Evolutionary conservation across 2,888 invertebrate species (phyloP).

Genomic region (Callyntrura guangdongensis): DNA sequence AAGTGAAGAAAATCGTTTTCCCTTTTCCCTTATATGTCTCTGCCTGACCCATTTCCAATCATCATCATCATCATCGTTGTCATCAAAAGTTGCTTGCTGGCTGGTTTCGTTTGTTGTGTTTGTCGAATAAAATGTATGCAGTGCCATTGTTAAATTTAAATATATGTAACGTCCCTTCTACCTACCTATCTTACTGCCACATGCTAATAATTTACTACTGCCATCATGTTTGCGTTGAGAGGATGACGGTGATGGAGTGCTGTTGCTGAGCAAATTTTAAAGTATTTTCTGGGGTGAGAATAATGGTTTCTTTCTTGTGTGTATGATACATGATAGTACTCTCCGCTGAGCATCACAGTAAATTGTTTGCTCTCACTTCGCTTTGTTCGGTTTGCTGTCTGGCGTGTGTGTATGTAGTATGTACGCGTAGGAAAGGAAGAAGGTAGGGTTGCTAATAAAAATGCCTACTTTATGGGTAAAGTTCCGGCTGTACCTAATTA

Average conservation of each 20-base stretch:
- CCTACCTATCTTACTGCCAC: background rate
- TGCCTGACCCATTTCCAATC: conserved; percentile 78
- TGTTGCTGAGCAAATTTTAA: conserved; percentile 37
- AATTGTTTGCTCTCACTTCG: background rate
- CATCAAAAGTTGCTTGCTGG: conserved; percentile 41
- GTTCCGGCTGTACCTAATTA: conserved; percentile 51
- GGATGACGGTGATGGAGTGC: conserved; percentile 34
- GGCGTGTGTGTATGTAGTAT: background rate
- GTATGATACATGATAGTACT: background rate
- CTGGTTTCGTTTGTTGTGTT: background rate
- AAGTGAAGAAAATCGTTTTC: conserved; percentile 72
- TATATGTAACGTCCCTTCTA: background rate
- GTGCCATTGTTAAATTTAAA: background rate
- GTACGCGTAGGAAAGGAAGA: background rate
- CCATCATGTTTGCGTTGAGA: background rate
- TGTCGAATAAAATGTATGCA: background rate
- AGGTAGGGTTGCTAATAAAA: conserved; percentile 35
- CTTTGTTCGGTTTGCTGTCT: background rate
- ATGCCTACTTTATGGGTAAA: conserved; percentile 47
- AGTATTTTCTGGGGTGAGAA: background rate
- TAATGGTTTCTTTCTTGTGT: background rate
- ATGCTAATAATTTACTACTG: background rate
- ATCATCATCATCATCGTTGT: conserved; percentile 15
- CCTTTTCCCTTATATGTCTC: conserved; percentile 81
- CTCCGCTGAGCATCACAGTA: background rate